Base-by-base conservation (phyloP, 2,797 vertebrate genomes). In the Pangasius djambal region DNA sequence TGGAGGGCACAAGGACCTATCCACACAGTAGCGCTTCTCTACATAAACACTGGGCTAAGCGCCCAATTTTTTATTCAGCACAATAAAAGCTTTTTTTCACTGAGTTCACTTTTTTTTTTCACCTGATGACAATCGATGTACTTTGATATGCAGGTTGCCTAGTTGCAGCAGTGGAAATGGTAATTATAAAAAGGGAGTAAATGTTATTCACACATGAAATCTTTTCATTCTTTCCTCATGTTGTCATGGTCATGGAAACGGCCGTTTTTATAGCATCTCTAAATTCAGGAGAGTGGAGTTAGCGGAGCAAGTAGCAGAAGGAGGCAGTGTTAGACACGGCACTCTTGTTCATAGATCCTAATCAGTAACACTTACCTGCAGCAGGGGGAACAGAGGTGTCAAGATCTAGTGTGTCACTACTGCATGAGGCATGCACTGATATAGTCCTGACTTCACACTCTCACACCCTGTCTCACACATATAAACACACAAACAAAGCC, bases 1-100 rank as follows among this genome's bases (percentile, higher is more conserved):
- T 93, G 92, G 94, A 94, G 92, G 90, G 92, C 88, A 91, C 91
- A 92, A 89, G 91, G 90, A 90, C 89, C 93, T 93, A 93, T 94
- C 94, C 91, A 91, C 93, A 92, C 82, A 86, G 91, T 84, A 89
- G 50, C 88, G 65, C 88, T 37, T 88, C 83, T 57, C 91, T 57
- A 85, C 57, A 86, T 28, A 67, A 69, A 84, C 44, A 84, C 61
- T 3, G 63, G 15, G 40, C 63, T 69, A 31, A 67, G 13, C 40
- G 13, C 44, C 44, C 6, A 8, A 44, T 44, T 44, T 25, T 52
- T 85, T 52, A 65, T 84, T 31, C 61, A 70, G 63, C 65, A 20
- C 40, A 84, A 79, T 63, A 65, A 61, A 63, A 18, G 40, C 10
- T 28, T 44, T 40, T 75, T 75, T 48, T n/a, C 4, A n/a, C 13